These are phyloP conservation scores for Aricia agestis DNA, from an alignment of 1,140 invertebrate species.

Conservation along the genomic window DNA sequence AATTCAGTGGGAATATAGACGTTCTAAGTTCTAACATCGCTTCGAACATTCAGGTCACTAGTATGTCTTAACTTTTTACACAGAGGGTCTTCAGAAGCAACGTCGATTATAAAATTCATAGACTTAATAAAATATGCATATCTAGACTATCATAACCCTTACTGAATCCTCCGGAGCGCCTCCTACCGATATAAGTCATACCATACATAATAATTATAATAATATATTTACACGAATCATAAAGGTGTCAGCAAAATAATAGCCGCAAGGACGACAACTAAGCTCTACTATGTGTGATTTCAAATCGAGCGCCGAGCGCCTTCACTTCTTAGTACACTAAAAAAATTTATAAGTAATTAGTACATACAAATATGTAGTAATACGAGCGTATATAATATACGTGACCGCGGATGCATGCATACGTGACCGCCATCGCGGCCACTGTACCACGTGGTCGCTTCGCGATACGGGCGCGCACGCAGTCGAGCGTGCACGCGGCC, in stretches of 20 bases:
- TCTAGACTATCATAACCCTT: slow-evolving; percentile 68
- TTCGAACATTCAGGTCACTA: slow-evolving; percentile 75
- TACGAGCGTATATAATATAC: slow-evolving; percentile 51
- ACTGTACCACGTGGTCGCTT: neutral
- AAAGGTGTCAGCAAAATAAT: slow-evolving; percentile 70
- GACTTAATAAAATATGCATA: slow-evolving; percentile 75
- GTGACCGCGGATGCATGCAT: slow-evolving; percentile 30
- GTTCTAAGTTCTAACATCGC: slow-evolving; percentile 63
- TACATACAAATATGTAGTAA: slow-evolving; percentile 61
- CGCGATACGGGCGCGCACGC: neutral
- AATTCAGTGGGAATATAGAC: slow-evolving; percentile 68
- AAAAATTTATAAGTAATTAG: slow-evolving; percentile 69
- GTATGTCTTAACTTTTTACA: slow-evolving; percentile 75
- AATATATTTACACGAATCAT: slow-evolving; percentile 75
- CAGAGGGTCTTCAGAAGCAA: slow-evolving; percentile 74
- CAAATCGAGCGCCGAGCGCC: slow-evolving; percentile 69
- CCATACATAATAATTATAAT: slow-evolving; percentile 69
- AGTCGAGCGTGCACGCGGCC: neutral
- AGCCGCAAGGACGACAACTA: slow-evolving; percentile 71
- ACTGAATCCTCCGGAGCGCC: slow-evolving; percentile 38
- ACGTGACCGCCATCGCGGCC: neutral
- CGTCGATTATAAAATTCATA: slow-evolving; percentile 75
- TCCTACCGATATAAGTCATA: slow-evolving; percentile 56
- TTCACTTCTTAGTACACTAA: slow-evolving; percentile 62
- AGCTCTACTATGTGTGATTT: slow-evolving; percentile 74